These are phyloP conservation scores for Drosophila pectinifera DNA, from an alignment of 1,140 invertebrate species.

Conservation along the genomic window DNA sequence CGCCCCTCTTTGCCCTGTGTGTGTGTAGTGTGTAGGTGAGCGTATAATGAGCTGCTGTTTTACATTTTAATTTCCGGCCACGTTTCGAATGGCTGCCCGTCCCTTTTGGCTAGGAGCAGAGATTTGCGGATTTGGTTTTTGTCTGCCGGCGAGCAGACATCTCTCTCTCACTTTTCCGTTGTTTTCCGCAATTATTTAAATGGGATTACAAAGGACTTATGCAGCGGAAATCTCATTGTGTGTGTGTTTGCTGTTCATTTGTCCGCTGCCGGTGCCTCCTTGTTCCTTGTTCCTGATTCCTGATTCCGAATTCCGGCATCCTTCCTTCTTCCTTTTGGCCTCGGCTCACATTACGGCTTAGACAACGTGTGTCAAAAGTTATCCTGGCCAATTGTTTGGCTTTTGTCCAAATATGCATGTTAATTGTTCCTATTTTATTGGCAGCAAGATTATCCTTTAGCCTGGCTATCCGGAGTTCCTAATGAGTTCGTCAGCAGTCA, in stretches of 20 bases:
- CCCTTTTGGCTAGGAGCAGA: conserved; percentile 37
- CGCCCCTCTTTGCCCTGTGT: conserved; percentile 6
- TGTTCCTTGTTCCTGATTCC: conserved; percentile 21
- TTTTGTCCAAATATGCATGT: conserved; percentile 54
- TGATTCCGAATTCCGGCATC: conserved; percentile 3
- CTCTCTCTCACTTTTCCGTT: conserved; percentile 24
- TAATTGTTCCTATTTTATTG: conserved; percentile 45
- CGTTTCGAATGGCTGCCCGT: conserved; percentile 24
- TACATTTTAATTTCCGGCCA: conserved; percentile 81
- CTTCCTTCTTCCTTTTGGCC: conserved; percentile 12
- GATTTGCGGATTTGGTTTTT: conserved; percentile 57
- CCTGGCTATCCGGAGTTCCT: not conserved
- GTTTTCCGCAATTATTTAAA: conserved; percentile 80
- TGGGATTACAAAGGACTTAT: conserved; percentile 79
- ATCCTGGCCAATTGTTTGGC: conserved; percentile 48
- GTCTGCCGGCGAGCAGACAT: conserved; percentile 24
- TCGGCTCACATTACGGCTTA: conserved; percentile 55
- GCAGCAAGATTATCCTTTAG: conserved; percentile 23
- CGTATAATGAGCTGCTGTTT: conserved; percentile 82
- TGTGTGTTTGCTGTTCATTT: conserved; percentile 50
- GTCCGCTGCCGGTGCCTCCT: conserved; percentile 14
- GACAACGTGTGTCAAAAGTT: conserved; percentile 58
- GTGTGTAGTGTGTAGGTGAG: conserved; percentile 58
- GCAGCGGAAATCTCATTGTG: conserved; percentile 74
- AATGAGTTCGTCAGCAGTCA: conserved; percentile 38